Percentiles rank a stretch among this genome's conserved stretches.
Evolutionary conservation across 2,888 invertebrate species (phyloP).

Genomic region (Stramonita haemastoma): DNA sequence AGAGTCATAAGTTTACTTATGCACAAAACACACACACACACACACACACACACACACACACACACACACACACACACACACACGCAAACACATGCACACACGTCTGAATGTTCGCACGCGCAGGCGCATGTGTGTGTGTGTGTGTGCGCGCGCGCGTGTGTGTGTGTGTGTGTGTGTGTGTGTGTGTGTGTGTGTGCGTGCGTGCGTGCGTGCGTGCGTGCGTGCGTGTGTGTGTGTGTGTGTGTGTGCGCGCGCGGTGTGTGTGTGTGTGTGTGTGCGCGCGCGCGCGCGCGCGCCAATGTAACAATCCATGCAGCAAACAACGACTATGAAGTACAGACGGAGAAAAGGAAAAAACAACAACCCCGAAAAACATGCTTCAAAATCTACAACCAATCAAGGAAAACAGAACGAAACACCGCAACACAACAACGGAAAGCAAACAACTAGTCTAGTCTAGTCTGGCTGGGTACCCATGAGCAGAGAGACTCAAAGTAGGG

Average conservation of each 20-base stretch:
- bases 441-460: no score
- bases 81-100: not conserved
- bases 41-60: conserved; percentile 21
- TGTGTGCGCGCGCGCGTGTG: not conserved
- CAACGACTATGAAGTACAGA: no score
- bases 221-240: not conserved
- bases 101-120: not conserved
- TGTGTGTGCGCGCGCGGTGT: not conserved
- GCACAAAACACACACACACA: not conserved
- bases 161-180: not conserved
- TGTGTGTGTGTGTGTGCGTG: not conserved
- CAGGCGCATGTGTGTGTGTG: not conserved
- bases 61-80: conserved; percentile 23
- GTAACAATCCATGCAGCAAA: no score
- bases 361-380: no score
- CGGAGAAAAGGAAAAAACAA: no score
- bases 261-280: not conserved
- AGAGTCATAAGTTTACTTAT: not conserved
- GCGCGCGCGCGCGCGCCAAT: not conserved
- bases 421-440: not conserved
- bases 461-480: no score
- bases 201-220: not conserved
- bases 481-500: no score
- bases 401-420: no score
- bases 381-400: no score